Evolutionary conservation across 2,888 invertebrate genomes (phyloP).

Genomic region (Cistogaster globosa): DNA sequence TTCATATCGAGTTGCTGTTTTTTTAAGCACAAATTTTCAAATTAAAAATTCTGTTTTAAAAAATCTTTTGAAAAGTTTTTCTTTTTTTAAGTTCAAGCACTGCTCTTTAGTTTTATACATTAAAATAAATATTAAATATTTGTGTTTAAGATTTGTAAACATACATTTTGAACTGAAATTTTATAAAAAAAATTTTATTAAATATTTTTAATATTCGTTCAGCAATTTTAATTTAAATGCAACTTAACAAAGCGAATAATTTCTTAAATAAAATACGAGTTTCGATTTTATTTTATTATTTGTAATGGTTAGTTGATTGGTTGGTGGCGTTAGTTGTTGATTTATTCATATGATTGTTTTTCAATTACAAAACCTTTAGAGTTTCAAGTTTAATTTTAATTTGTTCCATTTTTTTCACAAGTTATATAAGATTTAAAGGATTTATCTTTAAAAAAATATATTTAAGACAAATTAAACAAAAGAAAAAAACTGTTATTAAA

Average conservation of each 20-base stretch:
- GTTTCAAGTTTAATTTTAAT: constrained; percentile 51
- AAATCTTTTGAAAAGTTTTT: not conserved
- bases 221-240: constrained; percentile 39
- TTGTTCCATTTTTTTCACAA: constrained; percentile 48
- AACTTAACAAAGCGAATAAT: constrained; percentile 33
- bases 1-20: constrained; percentile 29
- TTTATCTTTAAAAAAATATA: not conserved
- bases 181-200: constrained; percentile 40
- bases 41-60: not conserved
- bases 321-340: constrained; percentile 64
- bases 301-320: constrained; percentile 43
- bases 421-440: constrained; percentile 8
- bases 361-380: constrained; percentile 71
- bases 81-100: constrained; percentile 10
- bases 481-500: not conserved
- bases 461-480: not conserved
- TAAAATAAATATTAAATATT: not conserved
- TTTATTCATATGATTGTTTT: constrained; percentile 69
- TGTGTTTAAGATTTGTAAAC: too few relatives aligned
- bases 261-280: constrained; percentile 56
- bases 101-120: constrained; percentile 45
- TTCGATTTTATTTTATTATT: constrained; percentile 38
- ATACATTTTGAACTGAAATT: too few relatives aligned
- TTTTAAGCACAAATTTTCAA: constrained; percentile 10
- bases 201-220: constrained; percentile 13